Evolutionary conservation across 2,797 vertebrate genomes (phyloP).

Genomic region (Ctenopoma kingsleyae): DNA sequence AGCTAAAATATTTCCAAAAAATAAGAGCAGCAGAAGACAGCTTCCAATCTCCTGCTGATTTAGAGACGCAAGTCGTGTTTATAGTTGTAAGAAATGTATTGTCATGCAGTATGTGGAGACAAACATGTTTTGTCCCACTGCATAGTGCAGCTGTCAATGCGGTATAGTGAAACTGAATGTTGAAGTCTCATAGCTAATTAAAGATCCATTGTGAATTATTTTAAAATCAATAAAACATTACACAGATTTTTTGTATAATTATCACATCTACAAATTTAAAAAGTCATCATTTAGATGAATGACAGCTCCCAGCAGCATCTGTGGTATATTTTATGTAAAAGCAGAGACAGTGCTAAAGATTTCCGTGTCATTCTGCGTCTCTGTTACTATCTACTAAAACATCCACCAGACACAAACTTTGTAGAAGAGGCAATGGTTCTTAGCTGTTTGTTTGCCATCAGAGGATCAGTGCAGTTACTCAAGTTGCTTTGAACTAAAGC

Average conservation of each 20-base stretch:
- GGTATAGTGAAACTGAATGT: constrained; percentile 6
- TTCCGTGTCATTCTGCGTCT: background rate
- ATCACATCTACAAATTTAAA: constrained; percentile 12
- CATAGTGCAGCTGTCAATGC: constrained; percentile 15
- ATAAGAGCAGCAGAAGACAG: constrained; percentile 12
- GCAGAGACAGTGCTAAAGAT: constrained; percentile 1
- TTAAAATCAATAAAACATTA: constrained; percentile 45
- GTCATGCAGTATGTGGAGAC: constrained; percentile 8
- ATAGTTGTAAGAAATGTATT: constrained; percentile 12
- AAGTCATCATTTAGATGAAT: constrained; percentile 16
- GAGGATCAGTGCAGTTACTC: constrained; percentile 7
- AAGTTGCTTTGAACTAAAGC: constrained; percentile 3
- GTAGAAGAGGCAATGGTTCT: background rate
- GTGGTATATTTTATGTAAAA: background rate
- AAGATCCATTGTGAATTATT: constrained; percentile 23
- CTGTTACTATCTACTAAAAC: background rate
- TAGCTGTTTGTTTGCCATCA: constrained; percentile 18
- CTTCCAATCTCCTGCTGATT: constrained; percentile 17
- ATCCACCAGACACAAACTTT: background rate
- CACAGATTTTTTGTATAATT: constrained; percentile 37
- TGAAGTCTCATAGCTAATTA: constrained; percentile 34
- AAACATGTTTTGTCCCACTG: constrained; percentile 3
- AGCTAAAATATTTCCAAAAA: constrained; percentile 12
- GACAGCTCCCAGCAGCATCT: background rate
- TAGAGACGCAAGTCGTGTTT: constrained; percentile 27